These are phyloP conservation scores for Ectropis grisescens DNA, from an alignment of 1,140 invertebrate species.

Conservation along the genomic window DNA sequence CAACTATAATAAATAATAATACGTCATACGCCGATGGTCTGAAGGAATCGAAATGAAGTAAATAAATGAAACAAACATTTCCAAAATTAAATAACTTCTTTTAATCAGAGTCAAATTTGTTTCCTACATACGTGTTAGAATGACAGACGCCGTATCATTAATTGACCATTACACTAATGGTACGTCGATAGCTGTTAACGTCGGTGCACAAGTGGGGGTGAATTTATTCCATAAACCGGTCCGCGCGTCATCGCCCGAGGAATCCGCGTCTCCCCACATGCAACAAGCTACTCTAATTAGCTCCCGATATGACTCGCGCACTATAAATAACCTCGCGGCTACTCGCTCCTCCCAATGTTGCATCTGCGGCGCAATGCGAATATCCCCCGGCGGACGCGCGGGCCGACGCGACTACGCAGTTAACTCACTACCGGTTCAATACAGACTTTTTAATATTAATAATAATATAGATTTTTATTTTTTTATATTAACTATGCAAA, in stretches of 20 bases:
- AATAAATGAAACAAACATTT: constrained; percentile 58
- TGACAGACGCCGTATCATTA: constrained; percentile 58
- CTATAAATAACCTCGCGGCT: not conserved
- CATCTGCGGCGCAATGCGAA: not conserved
- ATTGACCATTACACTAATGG: constrained; percentile 58
- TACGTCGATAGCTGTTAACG: constrained; percentile 36
- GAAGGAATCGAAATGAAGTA: no score
- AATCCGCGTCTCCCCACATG: not conserved
- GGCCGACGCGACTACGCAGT: constrained; percentile 19
- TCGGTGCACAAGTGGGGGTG: constrained; percentile 36
- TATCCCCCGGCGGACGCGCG: constrained; percentile 1
- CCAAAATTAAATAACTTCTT: constrained; percentile 70
- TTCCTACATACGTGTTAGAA: constrained; percentile 68
- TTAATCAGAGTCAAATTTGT: constrained; percentile 69
- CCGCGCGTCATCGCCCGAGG: constrained; percentile 6
- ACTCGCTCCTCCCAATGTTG: not conserved
- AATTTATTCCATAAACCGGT: constrained; percentile 9
- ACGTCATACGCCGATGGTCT: no score
- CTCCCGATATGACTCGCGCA: constrained; percentile 8
- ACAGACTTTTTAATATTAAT: constrained; percentile 28
- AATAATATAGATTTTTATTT: constrained; percentile 38
- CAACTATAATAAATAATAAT: no score
- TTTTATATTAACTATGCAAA: constrained; percentile 54
- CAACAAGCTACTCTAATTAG: constrained; percentile 9
- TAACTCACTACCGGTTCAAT: constrained; percentile 27